Evolutionary conservation across 2,888 invertebrate genomes (phyloP).

Genomic region (Abrostola tripartita): DNA sequence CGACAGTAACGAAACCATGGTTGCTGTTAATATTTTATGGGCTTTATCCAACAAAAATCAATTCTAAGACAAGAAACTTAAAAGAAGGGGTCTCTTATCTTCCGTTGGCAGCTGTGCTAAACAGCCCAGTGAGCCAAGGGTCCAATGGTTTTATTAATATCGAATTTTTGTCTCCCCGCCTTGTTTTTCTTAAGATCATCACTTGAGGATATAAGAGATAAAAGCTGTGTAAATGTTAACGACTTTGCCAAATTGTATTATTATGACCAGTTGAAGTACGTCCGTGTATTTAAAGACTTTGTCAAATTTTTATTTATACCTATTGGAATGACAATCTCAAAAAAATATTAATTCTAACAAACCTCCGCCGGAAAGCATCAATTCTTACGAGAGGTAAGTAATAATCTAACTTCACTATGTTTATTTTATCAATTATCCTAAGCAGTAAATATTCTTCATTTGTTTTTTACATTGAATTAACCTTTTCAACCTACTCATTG

Average conservation of each 20-base stretch:
- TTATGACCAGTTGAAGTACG: not conserved
- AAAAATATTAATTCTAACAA: too few species aligned
- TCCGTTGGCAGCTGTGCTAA: slow-evolving; percentile 73
- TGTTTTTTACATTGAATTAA: not conserved
- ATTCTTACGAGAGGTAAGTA: too few species aligned
- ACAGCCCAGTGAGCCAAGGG: slow-evolving; percentile 66
- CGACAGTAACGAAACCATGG: slow-evolving; percentile 47
- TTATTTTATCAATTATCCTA: not conserved
- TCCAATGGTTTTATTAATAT: slow-evolving; percentile 52
- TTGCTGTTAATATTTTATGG: slow-evolving; percentile 77
- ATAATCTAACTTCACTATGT: not conserved
- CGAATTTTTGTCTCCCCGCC: slow-evolving; percentile 32
- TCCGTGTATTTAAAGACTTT: not conserved
- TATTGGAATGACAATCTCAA: too few species aligned
- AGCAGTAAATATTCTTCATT: not conserved
- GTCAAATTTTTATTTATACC: not conserved
- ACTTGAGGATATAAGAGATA: slow-evolving; percentile 19
- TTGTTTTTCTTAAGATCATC: slow-evolving; percentile 31
- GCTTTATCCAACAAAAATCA: slow-evolving; percentile 74
- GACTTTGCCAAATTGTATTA: slow-evolving; percentile 11
- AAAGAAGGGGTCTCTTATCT: slow-evolving; percentile 83
- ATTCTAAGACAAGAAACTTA: slow-evolving; percentile 77
- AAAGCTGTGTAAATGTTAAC: slow-evolving; percentile 13
- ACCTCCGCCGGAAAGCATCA: too few species aligned
- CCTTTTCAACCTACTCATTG: slow-evolving; percentile 10